Percentiles rank a stretch among this genome's conserved stretches.
Evolutionary conservation across 2,113 vertebrate species (phyloP).

Genomic region (Entelurus aequoreus): DNA sequence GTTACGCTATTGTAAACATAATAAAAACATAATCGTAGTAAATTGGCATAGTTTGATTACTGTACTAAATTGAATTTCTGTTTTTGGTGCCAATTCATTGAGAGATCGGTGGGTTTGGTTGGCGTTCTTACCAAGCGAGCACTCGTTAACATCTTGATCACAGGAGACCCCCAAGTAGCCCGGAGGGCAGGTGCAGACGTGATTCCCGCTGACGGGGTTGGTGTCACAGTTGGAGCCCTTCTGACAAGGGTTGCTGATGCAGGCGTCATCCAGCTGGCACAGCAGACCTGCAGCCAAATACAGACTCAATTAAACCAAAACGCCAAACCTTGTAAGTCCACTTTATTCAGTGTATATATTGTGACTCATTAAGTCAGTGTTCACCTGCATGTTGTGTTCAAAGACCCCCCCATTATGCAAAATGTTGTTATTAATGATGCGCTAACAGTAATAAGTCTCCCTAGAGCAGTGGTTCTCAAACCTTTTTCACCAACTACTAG

Average conservation of each 20-base stretch:
- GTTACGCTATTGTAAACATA: background rate
- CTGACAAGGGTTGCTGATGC: conserved; percentile 95
- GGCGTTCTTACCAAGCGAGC: conserved; percentile 78
- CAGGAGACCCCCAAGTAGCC: conserved; percentile 87
- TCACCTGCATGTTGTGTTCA: no score
- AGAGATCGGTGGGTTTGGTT: background rate
- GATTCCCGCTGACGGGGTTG: conserved; percentile 88
- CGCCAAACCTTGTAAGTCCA: no score
- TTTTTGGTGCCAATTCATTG: background rate
- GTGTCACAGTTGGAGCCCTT: conserved; percentile 96
- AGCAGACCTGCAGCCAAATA: conserved; percentile 78
- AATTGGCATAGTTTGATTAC: background rate
- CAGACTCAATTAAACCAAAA: background rate
- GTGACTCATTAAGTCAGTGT: no score
- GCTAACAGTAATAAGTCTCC: no score
- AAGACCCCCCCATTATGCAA: no score
- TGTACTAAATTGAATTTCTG: background rate
- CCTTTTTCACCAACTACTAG: no score
- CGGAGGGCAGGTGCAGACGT: conserved; percentile 87
- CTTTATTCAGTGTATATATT: no score
- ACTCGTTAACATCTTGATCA: conserved; percentile 88
- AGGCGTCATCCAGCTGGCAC: conserved; percentile 89
- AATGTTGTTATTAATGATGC: no score
- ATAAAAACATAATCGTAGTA: background rate
- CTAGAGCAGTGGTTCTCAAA: no score